phyloP scores from a whole-genome alignment of 2,888 invertebrate genomes.

The Plebejus anna region DNA sequence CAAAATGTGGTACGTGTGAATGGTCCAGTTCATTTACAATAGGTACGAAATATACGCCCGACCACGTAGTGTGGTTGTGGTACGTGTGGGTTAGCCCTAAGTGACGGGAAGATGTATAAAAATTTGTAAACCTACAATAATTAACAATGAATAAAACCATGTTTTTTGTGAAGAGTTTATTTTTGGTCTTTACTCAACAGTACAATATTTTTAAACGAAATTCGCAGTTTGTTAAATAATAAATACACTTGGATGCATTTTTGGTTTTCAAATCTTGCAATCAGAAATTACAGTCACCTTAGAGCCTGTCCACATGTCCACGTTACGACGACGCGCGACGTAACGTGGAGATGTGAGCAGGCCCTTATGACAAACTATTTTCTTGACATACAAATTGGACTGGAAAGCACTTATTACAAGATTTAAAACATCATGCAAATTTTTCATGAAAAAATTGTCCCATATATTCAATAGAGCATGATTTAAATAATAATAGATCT shows the following conservation, averaged over 20 bases:
- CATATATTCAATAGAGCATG: conserved; percentile 42
- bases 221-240: conserved; percentile 43
- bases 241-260: conserved; percentile 32
- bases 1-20: too few species aligned
- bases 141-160: conserved; percentile 35
- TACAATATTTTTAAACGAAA: conserved; percentile 53
- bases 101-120: too few species aligned
- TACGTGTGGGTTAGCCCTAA: too few species aligned
- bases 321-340: too few species aligned
- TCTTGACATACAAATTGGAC: not conserved
- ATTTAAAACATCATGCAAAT: conserved; percentile 13
- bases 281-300: conserved; percentile 31
- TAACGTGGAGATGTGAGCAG: too few species aligned
- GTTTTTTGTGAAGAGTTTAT: conserved; percentile 74
- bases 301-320: not conserved
- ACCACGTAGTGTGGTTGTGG: too few species aligned
- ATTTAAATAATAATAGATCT: conserved; percentile 41
- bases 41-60: too few species aligned
- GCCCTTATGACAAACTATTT: not conserved
- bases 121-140: too few species aligned
- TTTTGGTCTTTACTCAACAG: conserved; percentile 66
- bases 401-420: conserved; percentile 16
- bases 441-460: conserved; percentile 19
- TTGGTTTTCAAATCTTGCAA: conserved; percentile 36
- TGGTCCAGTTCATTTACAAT: too few species aligned